Base-by-base conservation (phyloP, 2,888 invertebrate species). In the Nomada lathburiana region DNA sequence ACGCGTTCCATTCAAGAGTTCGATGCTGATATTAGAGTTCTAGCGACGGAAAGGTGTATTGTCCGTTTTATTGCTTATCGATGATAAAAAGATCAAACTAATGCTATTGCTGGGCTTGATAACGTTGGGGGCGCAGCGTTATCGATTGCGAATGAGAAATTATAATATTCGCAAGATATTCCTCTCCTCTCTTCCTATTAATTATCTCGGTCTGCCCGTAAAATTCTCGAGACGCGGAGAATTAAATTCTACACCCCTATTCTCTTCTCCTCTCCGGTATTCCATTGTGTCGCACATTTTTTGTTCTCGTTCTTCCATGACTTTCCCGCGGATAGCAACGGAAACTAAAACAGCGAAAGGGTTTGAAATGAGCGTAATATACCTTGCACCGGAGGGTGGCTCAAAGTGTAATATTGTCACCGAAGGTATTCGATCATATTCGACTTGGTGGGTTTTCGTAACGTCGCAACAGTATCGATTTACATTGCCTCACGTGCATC, bases 391-490 rank as follows among this genome's bases (percentile, higher is more conserved):
- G 65, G 76, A 57, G 71, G 74, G 67, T 47, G 64, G 29, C 18
- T 20, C 16, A 42, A 64, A 60, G 83, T 76, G 78, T 78, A 84
- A 83, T 83, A 83, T 80, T 78, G 68, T 75, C 83, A 42, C 7
- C 11, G 63, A 57, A 64, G n/a, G 26, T 75, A 73, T 59, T 52
- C 13, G 71, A 74, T 83, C 71, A 26, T 69, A 23, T 59, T 55
- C 16, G 53, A 68, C 52, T 59, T 23, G 57, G n/a, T 20, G 73
- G 65, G 64, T 67, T 65, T 65, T 26, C 59, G 57, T 64, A 10
- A 13, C 44, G 20, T 29, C 11, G 53, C 50, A 59, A 67, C 62
- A 57, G 44, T 26, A 62, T 77, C 74, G 69, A 64, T 69, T 57
- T 20, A 42, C 53, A 50, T 50, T 16, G 16, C 52, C 36, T 29